Conservation (phyloP, 2,113 vertebrate genomes). For the Centropus bengalensis region DNA sequence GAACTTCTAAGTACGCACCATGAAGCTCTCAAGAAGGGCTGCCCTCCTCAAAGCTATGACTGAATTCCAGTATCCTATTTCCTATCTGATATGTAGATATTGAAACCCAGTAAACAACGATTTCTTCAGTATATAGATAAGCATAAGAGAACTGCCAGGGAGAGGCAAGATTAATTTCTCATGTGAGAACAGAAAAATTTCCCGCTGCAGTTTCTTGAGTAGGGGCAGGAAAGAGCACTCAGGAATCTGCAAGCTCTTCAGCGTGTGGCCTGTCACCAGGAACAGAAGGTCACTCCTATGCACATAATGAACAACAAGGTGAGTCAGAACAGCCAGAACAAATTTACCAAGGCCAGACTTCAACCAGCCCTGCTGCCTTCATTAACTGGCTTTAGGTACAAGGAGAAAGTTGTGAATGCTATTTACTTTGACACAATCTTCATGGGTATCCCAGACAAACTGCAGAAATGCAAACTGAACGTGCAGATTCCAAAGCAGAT, state of each 20-base stretch:
- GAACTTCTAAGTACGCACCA: not conserved
- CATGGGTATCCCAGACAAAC: not conserved
- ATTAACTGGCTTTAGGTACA: not conserved
- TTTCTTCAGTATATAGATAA: not conserved
- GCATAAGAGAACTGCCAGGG: not conserved
- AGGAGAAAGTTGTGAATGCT: not conserved
- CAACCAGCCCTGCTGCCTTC: not conserved
- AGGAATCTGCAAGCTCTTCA: not conserved
- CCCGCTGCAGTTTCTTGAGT: not conserved
- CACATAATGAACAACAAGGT: not conserved
- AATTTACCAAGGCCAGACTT: not conserved
- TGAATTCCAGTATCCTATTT: not conserved
- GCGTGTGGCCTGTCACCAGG: not conserved
- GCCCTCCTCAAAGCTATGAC: fast-evolving
- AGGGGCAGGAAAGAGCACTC: not conserved
- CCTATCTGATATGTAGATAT: not conserved
- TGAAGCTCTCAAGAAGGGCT: not conserved
- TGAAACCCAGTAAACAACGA: not conserved
- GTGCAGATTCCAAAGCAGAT: not conserved
- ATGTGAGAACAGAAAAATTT: not conserved
- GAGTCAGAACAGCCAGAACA: not conserved
- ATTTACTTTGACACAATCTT: not conserved
- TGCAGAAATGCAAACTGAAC: not conserved
- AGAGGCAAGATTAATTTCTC: not conserved
- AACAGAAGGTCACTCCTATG: not conserved